Conservation (phyloP, 2,888 invertebrate species). For the Mylabris sibirica region DNA sequence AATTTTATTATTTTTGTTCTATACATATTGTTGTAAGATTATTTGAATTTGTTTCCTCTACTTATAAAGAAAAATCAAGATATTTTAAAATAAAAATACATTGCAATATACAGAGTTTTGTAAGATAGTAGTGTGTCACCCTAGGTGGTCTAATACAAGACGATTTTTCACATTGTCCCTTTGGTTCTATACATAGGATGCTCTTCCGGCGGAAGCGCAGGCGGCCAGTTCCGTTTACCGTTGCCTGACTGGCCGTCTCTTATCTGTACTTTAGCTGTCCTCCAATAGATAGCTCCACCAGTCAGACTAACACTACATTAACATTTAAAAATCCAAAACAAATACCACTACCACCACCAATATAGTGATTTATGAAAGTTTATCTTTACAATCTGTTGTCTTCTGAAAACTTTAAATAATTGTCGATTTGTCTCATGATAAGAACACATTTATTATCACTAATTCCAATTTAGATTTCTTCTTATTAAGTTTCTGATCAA, state of each 20-base stretch:
- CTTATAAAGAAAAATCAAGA: neutral
- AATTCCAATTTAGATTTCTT: neutral
- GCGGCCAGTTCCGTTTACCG: slow-evolving; percentile 52
- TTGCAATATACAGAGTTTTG: neutral
- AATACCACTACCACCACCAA: slow-evolving; percentile 47
- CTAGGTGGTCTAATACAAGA: slow-evolving; percentile 12
- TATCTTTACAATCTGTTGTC: too few relatives aligned
- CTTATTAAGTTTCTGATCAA: neutral
- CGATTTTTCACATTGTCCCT: slow-evolving; percentile 15
- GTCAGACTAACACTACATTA: slow-evolving; percentile 37
- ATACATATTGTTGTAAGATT: neutral
- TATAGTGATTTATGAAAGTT: slow-evolving; percentile 48
- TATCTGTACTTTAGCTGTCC: slow-evolving; percentile 49
- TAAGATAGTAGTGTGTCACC: neutral
- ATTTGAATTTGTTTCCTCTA: neutral
- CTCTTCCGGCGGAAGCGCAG: slow-evolving; percentile 49
- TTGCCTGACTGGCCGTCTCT: slow-evolving; percentile 44
- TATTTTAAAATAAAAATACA: neutral
- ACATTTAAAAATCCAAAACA: slow-evolving; percentile 38
- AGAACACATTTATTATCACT: neutral
- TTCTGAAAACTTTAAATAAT: neutral
- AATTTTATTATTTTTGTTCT: neutral
- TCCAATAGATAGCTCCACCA: slow-evolving; percentile 51
- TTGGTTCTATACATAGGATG: neutral
- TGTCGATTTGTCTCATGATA: neutral